Evolutionary conservation across 2,113 vertebrate genomes (phyloP).

Genomic region (Forbesichthys papilliferus): DNA sequence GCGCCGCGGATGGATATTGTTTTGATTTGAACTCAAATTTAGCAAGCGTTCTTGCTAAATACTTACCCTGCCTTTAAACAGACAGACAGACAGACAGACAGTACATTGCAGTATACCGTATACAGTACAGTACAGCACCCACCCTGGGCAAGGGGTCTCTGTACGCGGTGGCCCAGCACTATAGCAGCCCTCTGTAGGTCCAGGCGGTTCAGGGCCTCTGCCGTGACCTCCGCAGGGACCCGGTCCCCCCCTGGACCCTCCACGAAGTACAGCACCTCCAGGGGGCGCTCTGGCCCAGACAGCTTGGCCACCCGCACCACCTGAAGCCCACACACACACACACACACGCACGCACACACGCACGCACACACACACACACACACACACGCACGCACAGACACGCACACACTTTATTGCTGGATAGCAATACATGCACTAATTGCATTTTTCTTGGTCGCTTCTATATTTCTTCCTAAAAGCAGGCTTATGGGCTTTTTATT

Average conservation of each 20-base stretch:
- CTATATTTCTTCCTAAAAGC: too few species aligned
- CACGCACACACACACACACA: too few species aligned
- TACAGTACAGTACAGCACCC: slow-evolving; percentile 45
- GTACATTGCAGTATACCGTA: too few species aligned
- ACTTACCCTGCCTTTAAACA: too few species aligned
- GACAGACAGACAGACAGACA: background rate
- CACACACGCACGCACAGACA: too few species aligned
- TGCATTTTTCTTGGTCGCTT: too few species aligned
- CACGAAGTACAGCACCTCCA: slow-evolving; percentile 93
- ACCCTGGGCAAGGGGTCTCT: slow-evolving; percentile 88
- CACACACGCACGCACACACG: background rate
- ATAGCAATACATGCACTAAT: too few species aligned
- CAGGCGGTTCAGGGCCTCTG: slow-evolving; percentile 86
- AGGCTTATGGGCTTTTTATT: too few species aligned
- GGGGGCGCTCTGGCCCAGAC: slow-evolving; percentile 79
- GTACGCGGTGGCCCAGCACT: slow-evolving; percentile 90
- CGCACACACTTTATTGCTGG: too few species aligned
- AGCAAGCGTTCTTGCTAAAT: too few species aligned
- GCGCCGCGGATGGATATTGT: too few species aligned
- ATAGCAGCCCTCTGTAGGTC: slow-evolving; percentile 94
- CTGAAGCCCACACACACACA: slow-evolving; percentile 66
- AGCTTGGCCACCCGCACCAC: slow-evolving; percentile 87
- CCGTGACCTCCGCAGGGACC: slow-evolving; percentile 82
- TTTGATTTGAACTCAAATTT: too few species aligned
- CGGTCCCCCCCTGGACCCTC: slow-evolving; percentile 87